Conservation (phyloP, 2,888 invertebrate species). For the Perdita meconis region DNA sequence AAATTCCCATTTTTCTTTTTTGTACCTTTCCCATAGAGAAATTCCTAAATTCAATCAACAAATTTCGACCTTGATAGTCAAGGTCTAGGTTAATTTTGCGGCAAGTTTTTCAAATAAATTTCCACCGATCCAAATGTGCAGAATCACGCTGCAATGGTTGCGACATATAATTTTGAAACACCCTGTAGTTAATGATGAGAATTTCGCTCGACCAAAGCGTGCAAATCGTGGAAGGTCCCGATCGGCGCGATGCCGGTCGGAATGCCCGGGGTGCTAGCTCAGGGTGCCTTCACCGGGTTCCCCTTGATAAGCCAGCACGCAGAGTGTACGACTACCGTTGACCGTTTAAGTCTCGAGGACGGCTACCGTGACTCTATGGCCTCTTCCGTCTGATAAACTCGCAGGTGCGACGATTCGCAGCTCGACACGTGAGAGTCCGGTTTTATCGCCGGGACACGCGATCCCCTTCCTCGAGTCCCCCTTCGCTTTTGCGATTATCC, state of each 20-base stretch:
- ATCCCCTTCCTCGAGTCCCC: constrained; percentile 33
- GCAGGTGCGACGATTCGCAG: constrained; percentile 73
- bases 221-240: too few relatives aligned
- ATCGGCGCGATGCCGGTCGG: constrained; percentile 24
- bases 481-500: constrained; percentile 30
- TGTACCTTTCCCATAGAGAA: too few relatives aligned
- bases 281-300: constrained; percentile 17
- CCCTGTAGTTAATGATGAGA: too few relatives aligned
- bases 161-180: too few relatives aligned
- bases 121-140: too few relatives aligned
- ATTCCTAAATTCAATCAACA: too few relatives aligned
- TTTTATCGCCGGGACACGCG: constrained; percentile 66
- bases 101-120: too few relatives aligned
- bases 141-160: too few relatives aligned
- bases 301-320: constrained; percentile 55
- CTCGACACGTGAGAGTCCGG: constrained; percentile 63
- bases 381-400: constrained; percentile 72
- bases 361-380: constrained; percentile 68
- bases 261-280: constrained; percentile 35
- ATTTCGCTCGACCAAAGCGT: too few relatives aligned
- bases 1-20: too few relatives aligned
- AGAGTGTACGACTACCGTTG: constrained; percentile 72
- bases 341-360: constrained; percentile 70
- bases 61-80: too few relatives aligned
- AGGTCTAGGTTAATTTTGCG: too few relatives aligned